Evolutionary conservation across 2,888 invertebrate species (phyloP), one percentile per base, ranked within the genome.

Genomic region (Blomia tropicalis): DNA sequence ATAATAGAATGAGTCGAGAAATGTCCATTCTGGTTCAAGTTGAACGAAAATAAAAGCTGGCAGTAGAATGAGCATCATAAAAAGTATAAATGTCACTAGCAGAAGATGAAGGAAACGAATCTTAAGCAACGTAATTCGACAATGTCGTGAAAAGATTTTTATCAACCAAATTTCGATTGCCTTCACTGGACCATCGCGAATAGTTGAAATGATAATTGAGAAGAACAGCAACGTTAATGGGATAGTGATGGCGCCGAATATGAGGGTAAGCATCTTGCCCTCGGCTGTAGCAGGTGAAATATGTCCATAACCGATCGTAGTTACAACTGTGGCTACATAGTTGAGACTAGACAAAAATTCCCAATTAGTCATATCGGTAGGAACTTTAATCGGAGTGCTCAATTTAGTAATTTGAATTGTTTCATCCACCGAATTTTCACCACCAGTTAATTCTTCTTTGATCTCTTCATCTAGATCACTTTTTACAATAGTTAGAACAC

Each of bases 241-340:
- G 67, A 91, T 89, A 1, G 90, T 85, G 63, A 88, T 77, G 63
- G 85, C 75, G 0, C 88, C 87, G 76, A 87, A 91, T 60, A 85
- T 73, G 73, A 91, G 86, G 75, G 87, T 87, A 77, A 90, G 89
- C 62, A 87, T 76, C 76, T 90, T 89, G 30, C 91, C 90, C 1
- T 82, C 83, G 73, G 84, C 81, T 56, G 87, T 86, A 19, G 88
- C 77, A 0, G 90, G 89, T 0, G 88, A 85, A 60, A 89, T 85
- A 74, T 88, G 85, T 4, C 90, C 90, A 75, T 90, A 91, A 59
- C 85, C 86, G 66, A 89, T 88, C 54, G 89, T 90, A n/a, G 87
- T 89, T 65, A 90, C 81, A 5, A 89, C 83, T 0, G 88, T 88
- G 7, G 66, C 62, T 19, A 64, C 64, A 53, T 66, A 66, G 30